phyloP scores from a whole-genome alignment of 2,113 vertebrate species.

The Rhipidura dahli region DNA sequence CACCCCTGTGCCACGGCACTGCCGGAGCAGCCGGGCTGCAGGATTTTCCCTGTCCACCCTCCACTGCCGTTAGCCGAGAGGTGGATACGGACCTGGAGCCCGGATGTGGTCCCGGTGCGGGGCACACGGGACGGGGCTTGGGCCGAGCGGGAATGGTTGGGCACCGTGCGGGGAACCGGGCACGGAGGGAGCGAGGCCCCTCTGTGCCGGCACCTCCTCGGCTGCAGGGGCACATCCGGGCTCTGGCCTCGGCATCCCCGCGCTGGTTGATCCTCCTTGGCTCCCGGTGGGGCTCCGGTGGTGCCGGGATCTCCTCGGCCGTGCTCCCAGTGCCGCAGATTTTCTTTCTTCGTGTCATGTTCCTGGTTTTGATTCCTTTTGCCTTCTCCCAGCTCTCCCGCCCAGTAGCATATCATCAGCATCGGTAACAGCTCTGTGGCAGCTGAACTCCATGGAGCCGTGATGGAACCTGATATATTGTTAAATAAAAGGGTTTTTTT shows the following conservation, averaged over 20 bases:
- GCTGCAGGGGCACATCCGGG: neutral
- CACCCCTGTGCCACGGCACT: neutral
- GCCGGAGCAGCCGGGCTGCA: neutral
- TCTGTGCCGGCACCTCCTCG: neutral
- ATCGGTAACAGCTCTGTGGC: conserved; percentile 79
- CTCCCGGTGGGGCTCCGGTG: neutral
- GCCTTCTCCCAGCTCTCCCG: conserved; percentile 75
- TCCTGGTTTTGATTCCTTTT: conserved; percentile 67
- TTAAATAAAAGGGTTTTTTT: conserved; percentile 88
- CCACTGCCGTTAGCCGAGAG: fast-evolving
- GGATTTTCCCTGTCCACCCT: neutral
- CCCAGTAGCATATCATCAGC: conserved; percentile 74
- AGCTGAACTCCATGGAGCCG: conserved; percentile 79
- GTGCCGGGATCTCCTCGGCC: neutral
- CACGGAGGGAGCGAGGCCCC: neutral
- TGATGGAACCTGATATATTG: conserved; percentile 90
- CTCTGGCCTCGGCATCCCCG: neutral
- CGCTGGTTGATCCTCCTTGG: neutral
- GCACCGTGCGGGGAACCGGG: neutral
- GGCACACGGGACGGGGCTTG: neutral
- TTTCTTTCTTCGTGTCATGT: conserved; percentile 78
- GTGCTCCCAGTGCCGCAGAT: conserved; percentile 45
- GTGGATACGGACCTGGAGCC: neutral
- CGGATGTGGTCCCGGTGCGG: fast-evolving
- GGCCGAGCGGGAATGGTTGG: neutral